These are phyloP conservation scores for Eudemis profundana DNA, from an alignment of 2,888 invertebrate genomes.

Conservation along the genomic window DNA sequence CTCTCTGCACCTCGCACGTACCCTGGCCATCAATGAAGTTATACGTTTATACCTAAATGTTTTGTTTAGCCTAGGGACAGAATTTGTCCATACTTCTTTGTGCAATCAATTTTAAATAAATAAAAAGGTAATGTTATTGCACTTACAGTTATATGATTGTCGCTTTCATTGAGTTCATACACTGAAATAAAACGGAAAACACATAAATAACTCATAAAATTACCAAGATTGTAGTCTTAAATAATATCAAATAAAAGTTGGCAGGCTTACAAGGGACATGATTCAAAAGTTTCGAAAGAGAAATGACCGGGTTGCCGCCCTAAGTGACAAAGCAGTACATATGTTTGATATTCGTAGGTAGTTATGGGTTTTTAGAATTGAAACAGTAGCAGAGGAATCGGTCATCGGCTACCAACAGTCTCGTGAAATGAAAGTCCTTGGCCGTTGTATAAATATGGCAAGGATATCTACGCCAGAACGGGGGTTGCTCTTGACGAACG, in stretches of 20 bases:
- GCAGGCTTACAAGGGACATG: conserved; percentile 5
- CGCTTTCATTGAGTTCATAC: neutral
- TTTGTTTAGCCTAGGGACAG: too few relatives aligned
- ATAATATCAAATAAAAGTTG: conserved; percentile 12
- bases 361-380: neutral
- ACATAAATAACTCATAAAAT: conserved; percentile 13
- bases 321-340: neutral
- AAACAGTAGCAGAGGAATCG: neutral
- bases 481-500: too few relatives aligned
- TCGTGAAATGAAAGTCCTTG: neutral
- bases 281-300: neutral
- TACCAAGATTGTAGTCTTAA: conserved; percentile 3
- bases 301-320: neutral
- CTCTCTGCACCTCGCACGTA: too few relatives aligned
- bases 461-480: neutral
- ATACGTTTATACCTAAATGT: too few relatives aligned
- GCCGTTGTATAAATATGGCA: neutral
- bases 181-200: conserved; percentile 1
- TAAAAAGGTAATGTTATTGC: too few relatives aligned
- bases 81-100: too few relatives aligned
- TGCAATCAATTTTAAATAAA: too few relatives aligned
- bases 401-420: neutral
- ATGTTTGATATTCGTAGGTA: neutral
- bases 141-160: neutral
- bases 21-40: too few relatives aligned